A percentile compares a stretch with the other conserved stretches of the same genome.
Evolutionary conservation across 2,888 invertebrate genomes (phyloP).

Genomic region (Mayetiola destructor): DNA sequence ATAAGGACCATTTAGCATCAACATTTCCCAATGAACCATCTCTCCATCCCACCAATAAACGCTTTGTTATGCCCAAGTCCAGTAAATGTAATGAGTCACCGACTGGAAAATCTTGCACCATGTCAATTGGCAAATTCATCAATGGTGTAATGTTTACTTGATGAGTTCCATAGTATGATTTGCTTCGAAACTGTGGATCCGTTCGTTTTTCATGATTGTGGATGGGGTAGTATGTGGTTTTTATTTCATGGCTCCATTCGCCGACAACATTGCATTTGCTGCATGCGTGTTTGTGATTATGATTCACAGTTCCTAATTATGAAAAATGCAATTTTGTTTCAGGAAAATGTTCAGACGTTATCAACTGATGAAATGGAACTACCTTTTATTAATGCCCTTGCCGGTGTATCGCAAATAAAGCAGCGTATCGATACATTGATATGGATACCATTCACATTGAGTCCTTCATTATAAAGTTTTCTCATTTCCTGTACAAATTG

Average conservation of each 20-base stretch:
- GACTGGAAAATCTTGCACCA: not conserved
- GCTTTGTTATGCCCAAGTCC: not conserved
- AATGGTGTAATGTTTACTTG: not conserved
- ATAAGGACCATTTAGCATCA: not conserved
- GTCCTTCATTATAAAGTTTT: too few relatives aligned
- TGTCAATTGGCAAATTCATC: not conserved
- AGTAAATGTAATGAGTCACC: not conserved
- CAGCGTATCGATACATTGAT: too few relatives aligned
- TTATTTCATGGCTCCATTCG: not conserved
- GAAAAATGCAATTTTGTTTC: too few relatives aligned
- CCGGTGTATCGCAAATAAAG: too few relatives aligned
- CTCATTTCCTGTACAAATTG: not conserved
- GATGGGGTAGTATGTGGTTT: not conserved
- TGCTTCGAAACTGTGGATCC: not conserved
- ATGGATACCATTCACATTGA: too few relatives aligned
- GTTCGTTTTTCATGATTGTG: not conserved
- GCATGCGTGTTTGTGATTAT: not conserved
- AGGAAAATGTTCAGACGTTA: too few relatives aligned
- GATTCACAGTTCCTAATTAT: too few relatives aligned
- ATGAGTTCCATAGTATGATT: not conserved
- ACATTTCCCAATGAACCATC: not conserved
- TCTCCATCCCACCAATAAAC: not conserved
- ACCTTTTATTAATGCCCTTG: too few relatives aligned
- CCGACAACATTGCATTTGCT: not conserved
- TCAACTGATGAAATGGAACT: too few relatives aligned